These are phyloP conservation scores for Eriosoma lanigerum DNA, from an alignment of 1,140 invertebrate species.

Conservation along the genomic window DNA sequence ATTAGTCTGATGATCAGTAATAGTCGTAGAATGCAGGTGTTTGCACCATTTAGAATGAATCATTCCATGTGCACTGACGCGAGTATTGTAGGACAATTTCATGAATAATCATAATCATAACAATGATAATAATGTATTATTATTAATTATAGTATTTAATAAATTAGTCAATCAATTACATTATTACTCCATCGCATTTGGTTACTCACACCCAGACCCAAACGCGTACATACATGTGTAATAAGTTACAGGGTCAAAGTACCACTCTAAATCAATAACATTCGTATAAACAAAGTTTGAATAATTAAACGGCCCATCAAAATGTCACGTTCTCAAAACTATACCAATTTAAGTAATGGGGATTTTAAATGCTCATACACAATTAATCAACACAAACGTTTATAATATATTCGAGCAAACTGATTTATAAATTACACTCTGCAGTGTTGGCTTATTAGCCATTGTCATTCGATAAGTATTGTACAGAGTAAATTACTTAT, in stretches of 20 bases:
- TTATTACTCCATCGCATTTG: no score
- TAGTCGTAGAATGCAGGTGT: conserved; percentile 41
- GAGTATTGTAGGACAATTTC: conserved; percentile 27
- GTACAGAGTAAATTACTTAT: neutral
- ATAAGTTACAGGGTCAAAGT: no score
- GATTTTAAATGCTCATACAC: conserved; percentile 23
- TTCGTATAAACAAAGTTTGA: neutral
- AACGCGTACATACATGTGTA: no score
- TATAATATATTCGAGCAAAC: neutral
- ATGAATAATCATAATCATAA: no score
- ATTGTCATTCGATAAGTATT: neutral
- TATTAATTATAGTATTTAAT: neutral
- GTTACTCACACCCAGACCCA: no score
- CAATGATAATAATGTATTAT: neutral
- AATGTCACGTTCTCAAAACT: conserved; percentile 26
- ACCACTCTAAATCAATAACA: neutral
- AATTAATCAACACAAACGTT: conserved; percentile 32
- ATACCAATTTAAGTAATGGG: neutral
- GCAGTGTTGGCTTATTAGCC: neutral
- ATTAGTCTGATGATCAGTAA: conserved; percentile 19
- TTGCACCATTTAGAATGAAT: conserved; percentile 37
- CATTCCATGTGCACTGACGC: conserved; percentile 39
- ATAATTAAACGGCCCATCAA: conserved; percentile 33
- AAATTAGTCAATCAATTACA: no score
- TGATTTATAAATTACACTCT: conserved; percentile 9